Conservation (phyloP, 2,113 vertebrate genomes). For the Thalassarche chlororhynchos region DNA sequence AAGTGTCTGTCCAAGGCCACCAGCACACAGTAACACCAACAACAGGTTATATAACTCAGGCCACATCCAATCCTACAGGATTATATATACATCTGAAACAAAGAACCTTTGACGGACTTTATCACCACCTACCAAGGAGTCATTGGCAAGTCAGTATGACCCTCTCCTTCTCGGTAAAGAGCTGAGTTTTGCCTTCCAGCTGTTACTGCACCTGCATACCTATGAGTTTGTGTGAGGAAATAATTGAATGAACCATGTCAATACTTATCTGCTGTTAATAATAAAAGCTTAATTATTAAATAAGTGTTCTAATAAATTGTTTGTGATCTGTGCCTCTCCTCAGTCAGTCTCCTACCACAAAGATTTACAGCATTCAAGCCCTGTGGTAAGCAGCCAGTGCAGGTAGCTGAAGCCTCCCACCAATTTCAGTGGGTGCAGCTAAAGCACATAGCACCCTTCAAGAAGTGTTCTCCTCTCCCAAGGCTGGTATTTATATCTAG, state of each 20-base stretch:
- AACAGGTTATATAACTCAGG: background rate
- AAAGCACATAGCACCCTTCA: background rate
- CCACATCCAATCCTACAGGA: background rate
- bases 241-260: background rate
- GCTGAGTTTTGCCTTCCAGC: background rate
- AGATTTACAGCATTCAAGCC: background rate
- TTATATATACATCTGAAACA: background rate
- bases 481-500: background rate
- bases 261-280: background rate
- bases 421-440: background rate
- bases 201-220: background rate
- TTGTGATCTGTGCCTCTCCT: background rate
- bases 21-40: background rate
- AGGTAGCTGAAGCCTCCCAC: background rate
- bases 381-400: background rate
- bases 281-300: background rate
- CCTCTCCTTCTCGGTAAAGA: background rate
- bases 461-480: background rate
- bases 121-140: background rate
- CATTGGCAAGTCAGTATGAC: background rate
- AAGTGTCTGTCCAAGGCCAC: background rate
- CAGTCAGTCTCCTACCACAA: background rate
- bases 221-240: background rate
- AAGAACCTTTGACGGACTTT: background rate
- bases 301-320: background rate